phyloP scores from a whole-genome alignment of 2,113 vertebrate genomes.

The Muntiacus reevesi region DNA sequence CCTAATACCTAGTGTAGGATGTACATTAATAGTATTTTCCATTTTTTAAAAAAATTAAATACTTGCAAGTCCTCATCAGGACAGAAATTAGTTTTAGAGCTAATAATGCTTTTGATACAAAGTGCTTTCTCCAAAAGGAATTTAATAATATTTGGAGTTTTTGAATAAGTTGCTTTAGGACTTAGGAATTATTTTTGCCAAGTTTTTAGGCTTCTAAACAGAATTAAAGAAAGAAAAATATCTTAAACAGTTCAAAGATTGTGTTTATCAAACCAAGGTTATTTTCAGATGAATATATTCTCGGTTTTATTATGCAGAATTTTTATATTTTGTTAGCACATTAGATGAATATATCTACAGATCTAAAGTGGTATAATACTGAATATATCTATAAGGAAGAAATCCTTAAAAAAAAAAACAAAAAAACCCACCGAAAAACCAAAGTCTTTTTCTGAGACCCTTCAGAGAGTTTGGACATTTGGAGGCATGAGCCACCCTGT shows the following conservation, averaged over 20 bases:
- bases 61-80: neutral
- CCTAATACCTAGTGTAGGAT: neutral
- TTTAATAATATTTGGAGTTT: neutral
- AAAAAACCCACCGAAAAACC: too few relatives aligned
- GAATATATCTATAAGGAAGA: neutral
- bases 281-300: neutral
- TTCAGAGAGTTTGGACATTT: neutral
- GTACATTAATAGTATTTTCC: neutral
- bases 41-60: neutral
- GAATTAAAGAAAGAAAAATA: neutral
- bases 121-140: neutral
- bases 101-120: neutral
- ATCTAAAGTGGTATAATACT: neutral
- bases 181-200: neutral
- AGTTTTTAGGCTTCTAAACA: neutral
- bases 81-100: neutral
- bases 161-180: neutral
- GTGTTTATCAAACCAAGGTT: neutral
- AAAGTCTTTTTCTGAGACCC: neutral
- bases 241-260: neutral
- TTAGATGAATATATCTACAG: slow-evolving; percentile 8
- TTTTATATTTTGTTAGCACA: neutral
- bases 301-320: neutral
- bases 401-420: neutral
- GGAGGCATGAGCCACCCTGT: neutral